Conservation (phyloP, 2,797 vertebrate species). For the Thunnus albacares region DNA sequence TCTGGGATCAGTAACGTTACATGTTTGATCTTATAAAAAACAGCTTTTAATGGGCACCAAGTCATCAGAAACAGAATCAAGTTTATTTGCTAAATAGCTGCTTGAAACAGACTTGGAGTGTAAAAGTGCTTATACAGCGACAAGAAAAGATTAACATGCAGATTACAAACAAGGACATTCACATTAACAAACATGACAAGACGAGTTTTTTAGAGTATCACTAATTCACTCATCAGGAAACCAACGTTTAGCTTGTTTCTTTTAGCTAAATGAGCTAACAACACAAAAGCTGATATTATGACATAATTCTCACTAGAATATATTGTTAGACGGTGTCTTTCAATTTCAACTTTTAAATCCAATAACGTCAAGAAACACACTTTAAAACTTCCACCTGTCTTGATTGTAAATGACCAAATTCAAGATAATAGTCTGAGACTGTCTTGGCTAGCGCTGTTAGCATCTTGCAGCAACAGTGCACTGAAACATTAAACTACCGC, state of each 20-base stretch:
- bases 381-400: neutral
- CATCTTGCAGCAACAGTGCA: constrained; percentile 14
- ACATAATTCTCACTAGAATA: neutral
- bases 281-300: neutral
- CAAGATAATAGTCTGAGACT: neutral
- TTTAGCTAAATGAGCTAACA: neutral
- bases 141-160: neutral
- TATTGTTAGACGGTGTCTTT: neutral
- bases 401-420: accelerated
- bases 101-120: neutral
- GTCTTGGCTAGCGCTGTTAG: constrained; percentile 26
- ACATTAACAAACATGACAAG: neutral
- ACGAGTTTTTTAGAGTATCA: neutral
- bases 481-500: neutral
- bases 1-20: too few species aligned
- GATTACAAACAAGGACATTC: neutral
- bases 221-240: too few species aligned
- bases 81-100: neutral
- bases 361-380: accelerated
- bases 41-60: neutral
- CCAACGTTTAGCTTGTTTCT: too few species aligned
- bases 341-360: accelerated
- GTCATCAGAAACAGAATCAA: neutral
- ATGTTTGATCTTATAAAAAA: neutral
- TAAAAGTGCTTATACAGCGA: neutral